phyloP scores from a whole-genome alignment of 1,140 invertebrate species.

The Cyphomyrmex costatus region DNA sequence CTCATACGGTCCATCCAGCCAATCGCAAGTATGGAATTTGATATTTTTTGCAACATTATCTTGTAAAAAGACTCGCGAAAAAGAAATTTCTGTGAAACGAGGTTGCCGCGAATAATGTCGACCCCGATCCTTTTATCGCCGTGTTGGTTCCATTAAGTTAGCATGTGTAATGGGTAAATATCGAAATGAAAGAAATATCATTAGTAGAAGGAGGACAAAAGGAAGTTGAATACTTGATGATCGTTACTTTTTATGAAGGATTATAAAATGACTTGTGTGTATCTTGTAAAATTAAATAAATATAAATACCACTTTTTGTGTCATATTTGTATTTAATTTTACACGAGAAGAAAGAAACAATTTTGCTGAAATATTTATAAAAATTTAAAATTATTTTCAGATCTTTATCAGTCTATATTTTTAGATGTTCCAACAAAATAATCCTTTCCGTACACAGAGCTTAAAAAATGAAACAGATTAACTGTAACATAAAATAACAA shows the following conservation, averaged over 20 bases:
- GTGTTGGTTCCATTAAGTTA: background rate
- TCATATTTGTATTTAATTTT: background rate
- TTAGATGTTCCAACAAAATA: too few relatives aligned
- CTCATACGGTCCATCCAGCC: background rate
- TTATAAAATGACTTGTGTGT: background rate
- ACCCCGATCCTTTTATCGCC: constrained; percentile 18
- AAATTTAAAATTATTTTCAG: too few relatives aligned
- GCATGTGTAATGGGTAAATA: background rate
- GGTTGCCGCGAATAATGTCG: background rate
- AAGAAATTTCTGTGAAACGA: constrained; percentile 13
- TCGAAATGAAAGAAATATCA: background rate
- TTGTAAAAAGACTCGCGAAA: background rate
- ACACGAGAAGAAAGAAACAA: background rate
- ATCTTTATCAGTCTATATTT: too few relatives aligned
- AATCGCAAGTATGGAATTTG: constrained; percentile 40
- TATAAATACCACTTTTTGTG: background rate
- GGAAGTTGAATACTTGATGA: background rate
- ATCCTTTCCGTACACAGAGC: too few relatives aligned
- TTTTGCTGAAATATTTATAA: too few relatives aligned
- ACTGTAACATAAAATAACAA: background rate
- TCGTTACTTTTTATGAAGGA: background rate
- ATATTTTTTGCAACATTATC: constrained; percentile 34
- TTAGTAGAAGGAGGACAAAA: too few relatives aligned
- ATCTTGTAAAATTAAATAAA: too few relatives aligned
- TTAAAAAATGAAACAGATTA: background rate